Percentiles rank a stretch among this genome's conserved stretches.
Conservation (phyloP, 1,140 invertebrate species). For the Onthophagus taurus region DNA sequence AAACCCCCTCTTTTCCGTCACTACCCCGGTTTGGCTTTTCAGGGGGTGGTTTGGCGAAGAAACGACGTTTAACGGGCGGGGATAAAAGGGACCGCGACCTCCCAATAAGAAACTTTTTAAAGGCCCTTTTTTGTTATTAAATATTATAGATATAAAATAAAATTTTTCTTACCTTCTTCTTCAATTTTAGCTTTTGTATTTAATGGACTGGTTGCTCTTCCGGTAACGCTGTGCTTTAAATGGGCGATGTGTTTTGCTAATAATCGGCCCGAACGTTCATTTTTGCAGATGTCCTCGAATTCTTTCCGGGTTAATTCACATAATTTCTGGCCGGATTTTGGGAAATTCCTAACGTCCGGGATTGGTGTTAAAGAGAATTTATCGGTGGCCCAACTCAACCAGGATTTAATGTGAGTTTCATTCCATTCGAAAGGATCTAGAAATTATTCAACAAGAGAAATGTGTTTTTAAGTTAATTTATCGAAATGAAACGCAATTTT, state of each 20-base stretch:
- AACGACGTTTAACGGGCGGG: too few relatives aligned
- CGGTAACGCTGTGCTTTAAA: slow-evolving; percentile 40
- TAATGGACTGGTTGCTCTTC: slow-evolving; percentile 41
- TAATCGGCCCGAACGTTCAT: slow-evolving; percentile 33
- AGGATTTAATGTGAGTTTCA: slow-evolving; percentile 47
- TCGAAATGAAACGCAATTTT: too few relatives aligned
- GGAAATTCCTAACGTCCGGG: slow-evolving; percentile 44
- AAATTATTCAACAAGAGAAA: slow-evolving; percentile 9
- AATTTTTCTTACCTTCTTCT: slow-evolving; percentile 25
- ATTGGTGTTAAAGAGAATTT: slow-evolving; percentile 48
- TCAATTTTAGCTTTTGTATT: slow-evolving; percentile 28
- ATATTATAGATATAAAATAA: neutral
- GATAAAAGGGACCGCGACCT: too few relatives aligned
- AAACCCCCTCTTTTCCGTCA: too few relatives aligned
- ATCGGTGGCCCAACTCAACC: slow-evolving; percentile 54
- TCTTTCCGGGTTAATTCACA: slow-evolving; percentile 43
- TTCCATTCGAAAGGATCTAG: slow-evolving; percentile 56
- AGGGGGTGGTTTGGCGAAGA: too few relatives aligned
- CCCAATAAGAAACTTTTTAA: too few relatives aligned
- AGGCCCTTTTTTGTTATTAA: too few relatives aligned
- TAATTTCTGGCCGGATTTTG: slow-evolving; percentile 48
- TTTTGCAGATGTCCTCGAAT: slow-evolving; percentile 41
- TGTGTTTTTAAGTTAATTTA: neutral
- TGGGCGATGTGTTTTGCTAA: slow-evolving; percentile 43
- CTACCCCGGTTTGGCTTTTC: too few relatives aligned